A percentile compares a stretch with the other conserved stretches of the same genome.
These are phyloP conservation scores for Stegodyphus mimosarum DNA, from an alignment of 1,140 invertebrate species.

Conservation along the genomic window DNA sequence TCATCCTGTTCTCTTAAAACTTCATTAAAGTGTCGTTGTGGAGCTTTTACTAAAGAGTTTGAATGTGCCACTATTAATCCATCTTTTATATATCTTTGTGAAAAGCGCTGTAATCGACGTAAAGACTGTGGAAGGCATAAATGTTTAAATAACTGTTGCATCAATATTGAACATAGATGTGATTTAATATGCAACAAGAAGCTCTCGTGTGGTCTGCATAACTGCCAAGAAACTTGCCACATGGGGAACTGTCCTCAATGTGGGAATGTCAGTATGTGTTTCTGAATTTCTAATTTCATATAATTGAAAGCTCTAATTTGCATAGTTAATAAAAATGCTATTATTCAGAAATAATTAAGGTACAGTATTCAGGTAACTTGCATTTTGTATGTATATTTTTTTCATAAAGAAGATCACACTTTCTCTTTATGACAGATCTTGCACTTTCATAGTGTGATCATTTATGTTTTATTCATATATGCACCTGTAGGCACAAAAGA, in stretches of 20 bases:
- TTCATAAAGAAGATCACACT: too few species aligned
- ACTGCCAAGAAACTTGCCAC: constrained; percentile 66
- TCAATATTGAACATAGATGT: constrained; percentile 75
- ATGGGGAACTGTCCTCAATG: constrained; percentile 71
- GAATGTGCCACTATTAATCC: constrained; percentile 79
- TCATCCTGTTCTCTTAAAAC: constrained; percentile 83
- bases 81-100: constrained; percentile 81
- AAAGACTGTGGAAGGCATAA: constrained; percentile 88
- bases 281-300: background rate
- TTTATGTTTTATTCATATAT: too few species aligned
- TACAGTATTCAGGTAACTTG: too few species aligned
- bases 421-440: too few species aligned
- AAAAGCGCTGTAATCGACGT: constrained; percentile 90
- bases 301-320: too few species aligned
- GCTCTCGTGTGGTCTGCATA: constrained; percentile 66
- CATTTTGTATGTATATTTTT: too few species aligned
- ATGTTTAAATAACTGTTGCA: constrained; percentile 88
- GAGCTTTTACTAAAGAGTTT: constrained; percentile 84
- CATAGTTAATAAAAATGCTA: too few species aligned
- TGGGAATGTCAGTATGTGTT: constrained; percentile 78
- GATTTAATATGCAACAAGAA: constrained; percentile 66
- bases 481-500: too few species aligned
- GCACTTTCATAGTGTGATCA: too few species aligned
- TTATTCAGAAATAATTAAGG: too few species aligned
- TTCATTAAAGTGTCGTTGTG: constrained; percentile 87